These are phyloP conservation scores for Cichlasoma orientale DNA, from an alignment of 2,797 vertebrate genomes.

Conservation along the genomic window DNA sequence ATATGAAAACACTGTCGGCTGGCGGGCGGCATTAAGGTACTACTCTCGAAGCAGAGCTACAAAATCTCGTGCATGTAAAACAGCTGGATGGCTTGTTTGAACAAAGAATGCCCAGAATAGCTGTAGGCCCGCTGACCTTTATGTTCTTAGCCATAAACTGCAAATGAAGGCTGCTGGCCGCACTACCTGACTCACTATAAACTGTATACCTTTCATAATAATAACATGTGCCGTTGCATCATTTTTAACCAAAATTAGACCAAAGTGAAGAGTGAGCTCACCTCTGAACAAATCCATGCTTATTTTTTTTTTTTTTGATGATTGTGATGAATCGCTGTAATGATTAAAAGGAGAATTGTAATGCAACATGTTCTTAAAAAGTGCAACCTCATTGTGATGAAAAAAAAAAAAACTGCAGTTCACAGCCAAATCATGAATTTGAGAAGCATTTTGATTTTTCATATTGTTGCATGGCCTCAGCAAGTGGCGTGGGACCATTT, in stretches of 20 bases:
- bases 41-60: constrained; percentile 63
- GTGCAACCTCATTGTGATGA: background rate
- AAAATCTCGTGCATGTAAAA: constrained; percentile 43
- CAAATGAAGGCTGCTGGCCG: constrained; percentile 67
- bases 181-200: constrained; percentile 88
- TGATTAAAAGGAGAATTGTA: constrained; percentile 63
- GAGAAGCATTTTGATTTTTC: constrained; percentile 11
- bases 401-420: background rate
- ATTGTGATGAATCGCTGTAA: constrained; percentile 57
- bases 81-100: constrained; percentile 74
- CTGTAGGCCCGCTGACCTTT: constrained; percentile 76
- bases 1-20: constrained; percentile 79
- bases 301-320: constrained; percentile 1
- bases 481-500: constrained; percentile 3
- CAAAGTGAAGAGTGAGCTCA: constrained; percentile 34
- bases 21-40: constrained; percentile 88
- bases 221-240: constrained; percentile 41
- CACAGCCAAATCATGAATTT: background rate
- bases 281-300: constrained; percentile 39
- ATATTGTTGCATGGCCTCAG: background rate
- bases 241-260: constrained; percentile 38
- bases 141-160: constrained; percentile 68
- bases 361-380: constrained; percentile 6
- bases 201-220: constrained; percentile 52
- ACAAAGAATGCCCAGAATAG: constrained; percentile 90